phyloP scores from a whole-genome alignment of 1,140 invertebrate genomes.

The Drosophila lini region DNA sequence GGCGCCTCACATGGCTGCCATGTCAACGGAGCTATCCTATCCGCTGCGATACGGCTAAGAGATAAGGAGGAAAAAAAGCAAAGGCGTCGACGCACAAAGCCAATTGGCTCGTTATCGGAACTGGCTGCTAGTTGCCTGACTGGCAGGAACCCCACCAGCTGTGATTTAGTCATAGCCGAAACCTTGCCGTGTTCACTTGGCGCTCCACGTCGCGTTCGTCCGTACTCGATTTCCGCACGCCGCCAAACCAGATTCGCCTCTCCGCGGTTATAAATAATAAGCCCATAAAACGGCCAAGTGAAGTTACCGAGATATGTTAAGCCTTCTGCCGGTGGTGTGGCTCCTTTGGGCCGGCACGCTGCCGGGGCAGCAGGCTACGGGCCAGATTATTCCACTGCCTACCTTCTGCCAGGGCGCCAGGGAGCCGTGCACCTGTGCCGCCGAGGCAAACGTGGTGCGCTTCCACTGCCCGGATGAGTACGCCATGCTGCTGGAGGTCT shows the following conservation, averaged over 20 bases:
- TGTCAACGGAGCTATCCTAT: constrained; percentile 36
- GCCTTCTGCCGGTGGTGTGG: constrained; percentile 35
- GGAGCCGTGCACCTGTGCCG: constrained; percentile 51
- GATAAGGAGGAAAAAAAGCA: constrained; percentile 32
- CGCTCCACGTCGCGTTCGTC: not conserved
- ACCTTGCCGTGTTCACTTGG: constrained; percentile 38
- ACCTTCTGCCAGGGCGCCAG: constrained; percentile 53
- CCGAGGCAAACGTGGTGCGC: constrained; percentile 62
- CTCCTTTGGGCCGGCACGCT: constrained; percentile 18
- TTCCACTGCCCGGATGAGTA: constrained; percentile 60
- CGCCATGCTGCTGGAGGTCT: constrained; percentile 66
- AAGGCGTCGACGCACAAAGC: constrained; percentile 12
- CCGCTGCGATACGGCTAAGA: constrained; percentile 26
- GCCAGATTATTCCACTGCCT: constrained; percentile 61
- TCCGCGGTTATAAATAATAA: constrained; percentile 33
- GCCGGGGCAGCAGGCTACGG: not conserved
- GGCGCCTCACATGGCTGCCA: constrained; percentile 33
- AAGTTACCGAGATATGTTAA: constrained; percentile 46
- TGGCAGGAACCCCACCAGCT: constrained; percentile 28
- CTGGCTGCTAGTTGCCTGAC: not conserved
- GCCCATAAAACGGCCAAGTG: constrained; percentile 20
- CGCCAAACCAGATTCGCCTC: not conserved
- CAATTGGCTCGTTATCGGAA: constrained; percentile 18
- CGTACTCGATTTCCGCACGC: not conserved
- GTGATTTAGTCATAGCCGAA: constrained; percentile 55